phyloP scores from a whole-genome alignment of 2,113 vertebrate genomes.

The Eidolon helvum region DNA sequence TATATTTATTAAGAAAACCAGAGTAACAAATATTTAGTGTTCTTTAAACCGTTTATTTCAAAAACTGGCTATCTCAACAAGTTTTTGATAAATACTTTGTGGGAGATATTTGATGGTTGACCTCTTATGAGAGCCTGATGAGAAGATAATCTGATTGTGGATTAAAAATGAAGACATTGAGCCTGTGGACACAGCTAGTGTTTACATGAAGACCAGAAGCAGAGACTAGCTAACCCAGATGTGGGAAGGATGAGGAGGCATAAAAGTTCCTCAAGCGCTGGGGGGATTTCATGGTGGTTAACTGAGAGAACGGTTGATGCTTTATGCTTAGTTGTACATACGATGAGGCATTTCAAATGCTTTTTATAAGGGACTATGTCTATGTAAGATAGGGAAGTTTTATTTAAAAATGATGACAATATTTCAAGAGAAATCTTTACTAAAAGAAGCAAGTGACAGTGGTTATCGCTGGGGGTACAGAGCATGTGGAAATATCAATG shows the following conservation, averaged over 20 bases:
- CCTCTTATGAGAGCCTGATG: not conserved
- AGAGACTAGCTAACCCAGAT: not conserved
- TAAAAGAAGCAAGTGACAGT: not conserved
- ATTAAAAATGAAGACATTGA: not conserved
- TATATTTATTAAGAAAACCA: not conserved
- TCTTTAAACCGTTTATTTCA: not conserved
- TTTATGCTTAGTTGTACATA: conserved; percentile 43
- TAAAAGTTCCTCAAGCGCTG: not conserved
- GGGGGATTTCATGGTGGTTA: not conserved
- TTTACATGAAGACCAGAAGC: not conserved
- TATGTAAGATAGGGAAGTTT: not conserved
- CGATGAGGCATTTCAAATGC: conserved; percentile 47
- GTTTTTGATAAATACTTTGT: not conserved
- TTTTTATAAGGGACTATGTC: conserved; percentile 42
- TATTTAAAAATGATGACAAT: not conserved
- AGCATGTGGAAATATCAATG: conserved; percentile 6
- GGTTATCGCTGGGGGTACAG: not conserved
- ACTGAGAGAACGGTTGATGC: conserved; percentile 38
- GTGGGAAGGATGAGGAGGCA: not conserved
- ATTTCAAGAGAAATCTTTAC: conserved; percentile 49
- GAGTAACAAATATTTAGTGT: not conserved
- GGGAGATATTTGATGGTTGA: not conserved
- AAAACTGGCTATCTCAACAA: not conserved
- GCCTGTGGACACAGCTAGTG: not conserved
- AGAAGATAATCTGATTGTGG: not conserved